Conservation (phyloP, 2,113 vertebrate species). For the Marmota flaviventris region DNA sequence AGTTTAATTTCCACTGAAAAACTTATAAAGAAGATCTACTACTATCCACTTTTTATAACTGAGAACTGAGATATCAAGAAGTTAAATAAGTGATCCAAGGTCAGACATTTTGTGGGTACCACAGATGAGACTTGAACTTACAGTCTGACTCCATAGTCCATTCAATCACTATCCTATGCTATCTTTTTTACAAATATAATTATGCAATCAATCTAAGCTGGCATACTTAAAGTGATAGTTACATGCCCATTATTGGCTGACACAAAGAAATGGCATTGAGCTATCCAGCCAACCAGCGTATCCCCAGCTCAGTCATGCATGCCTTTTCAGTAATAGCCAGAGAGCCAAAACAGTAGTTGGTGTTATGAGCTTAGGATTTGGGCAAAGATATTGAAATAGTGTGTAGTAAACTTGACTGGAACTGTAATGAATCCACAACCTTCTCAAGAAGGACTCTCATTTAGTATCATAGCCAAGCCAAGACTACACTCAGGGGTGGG, state of each 20-base stretch:
- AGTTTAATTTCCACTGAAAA: slow-evolving; percentile 29
- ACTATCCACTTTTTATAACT: not conserved
- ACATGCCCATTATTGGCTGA: not conserved
- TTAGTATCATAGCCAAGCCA: not conserved
- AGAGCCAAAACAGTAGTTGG: not conserved
- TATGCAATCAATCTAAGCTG: not conserved
- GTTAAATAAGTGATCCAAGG: not conserved
- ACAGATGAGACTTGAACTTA: not conserved
- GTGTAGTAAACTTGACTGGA: not conserved
- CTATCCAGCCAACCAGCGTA: not conserved
- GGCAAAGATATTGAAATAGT: not conserved
- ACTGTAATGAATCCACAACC: not conserved
- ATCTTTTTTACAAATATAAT: not conserved
- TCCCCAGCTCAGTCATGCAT: not conserved
- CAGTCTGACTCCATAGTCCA: not conserved
- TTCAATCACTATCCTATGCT: not conserved
- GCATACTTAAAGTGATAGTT: not conserved
- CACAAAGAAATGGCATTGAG: not conserved
- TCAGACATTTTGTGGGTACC: not conserved
- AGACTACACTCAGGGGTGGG: not conserved
- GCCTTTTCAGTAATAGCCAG: not conserved
- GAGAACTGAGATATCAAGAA: not conserved
- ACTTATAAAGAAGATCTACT: not conserved
- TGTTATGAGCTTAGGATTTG: not conserved
- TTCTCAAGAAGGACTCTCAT: not conserved